Evolutionary conservation across 2,113 vertebrate species (phyloP).

Genomic region (Platichthys stellatus): DNA sequence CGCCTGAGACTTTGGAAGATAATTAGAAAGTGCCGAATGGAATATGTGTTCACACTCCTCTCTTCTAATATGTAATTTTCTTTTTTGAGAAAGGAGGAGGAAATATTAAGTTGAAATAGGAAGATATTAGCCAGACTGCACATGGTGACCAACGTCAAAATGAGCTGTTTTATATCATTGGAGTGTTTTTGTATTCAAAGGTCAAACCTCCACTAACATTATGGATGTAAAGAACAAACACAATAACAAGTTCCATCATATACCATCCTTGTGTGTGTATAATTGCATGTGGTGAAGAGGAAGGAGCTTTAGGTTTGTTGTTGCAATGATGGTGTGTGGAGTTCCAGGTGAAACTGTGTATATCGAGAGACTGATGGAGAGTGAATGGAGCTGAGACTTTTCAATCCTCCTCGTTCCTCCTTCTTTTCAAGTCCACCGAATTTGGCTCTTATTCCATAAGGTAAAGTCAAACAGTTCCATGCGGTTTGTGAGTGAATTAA

Average conservation of each 20-base stretch:
- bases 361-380: slow-evolving; percentile 47
- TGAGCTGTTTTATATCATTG: not conserved
- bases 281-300: slow-evolving; percentile 15
- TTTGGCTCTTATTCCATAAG: slow-evolving; percentile 59
- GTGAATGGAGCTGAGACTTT: slow-evolving; percentile 52
- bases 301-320: slow-evolving; percentile 29
- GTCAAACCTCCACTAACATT: not conserved
- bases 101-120: slow-evolving; percentile 38
- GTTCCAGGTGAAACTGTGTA: slow-evolving; percentile 57
- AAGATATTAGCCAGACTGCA: slow-evolving; percentile 51
- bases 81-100: slow-evolving; percentile 37
- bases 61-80: slow-evolving; percentile 51
- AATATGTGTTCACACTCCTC: slow-evolving; percentile 50
- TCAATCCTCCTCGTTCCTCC: slow-evolving; percentile 37
- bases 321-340: slow-evolving; percentile 6
- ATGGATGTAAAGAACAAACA: slow-evolving; percentile 7
- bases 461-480: slow-evolving; percentile 80
- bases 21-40: slow-evolving; percentile 52
- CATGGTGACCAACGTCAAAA: not conserved
- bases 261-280: slow-evolving; percentile 13
- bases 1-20: slow-evolving; percentile 46
- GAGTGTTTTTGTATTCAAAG: not conserved
- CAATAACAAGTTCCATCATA: slow-evolving; percentile 45
- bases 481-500: slow-evolving; percentile 85
- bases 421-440: slow-evolving; percentile 51